Percentiles rank a stretch among this genome's conserved stretches.
phyloP scores from a whole-genome alignment of 2,888 invertebrate genomes.

The Lochmaea capreae region DNA sequence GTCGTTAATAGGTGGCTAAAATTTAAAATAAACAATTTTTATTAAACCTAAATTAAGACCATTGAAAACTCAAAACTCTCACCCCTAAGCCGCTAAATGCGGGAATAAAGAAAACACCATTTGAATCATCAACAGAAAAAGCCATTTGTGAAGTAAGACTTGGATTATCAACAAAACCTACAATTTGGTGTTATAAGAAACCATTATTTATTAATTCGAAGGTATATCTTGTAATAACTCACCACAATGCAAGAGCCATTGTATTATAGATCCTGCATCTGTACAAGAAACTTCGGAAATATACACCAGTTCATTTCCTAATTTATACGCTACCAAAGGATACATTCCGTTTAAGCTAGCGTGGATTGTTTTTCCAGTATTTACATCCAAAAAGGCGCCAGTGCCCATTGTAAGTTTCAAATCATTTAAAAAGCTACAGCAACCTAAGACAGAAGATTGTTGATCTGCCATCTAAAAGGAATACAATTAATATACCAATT shows the following conservation, averaged over 20 bases:
- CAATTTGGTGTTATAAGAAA: constrained; percentile 46
- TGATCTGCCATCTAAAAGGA: constrained; percentile 82
- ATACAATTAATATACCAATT: not conserved
- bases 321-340: constrained; percentile 91
- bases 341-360: constrained; percentile 88
- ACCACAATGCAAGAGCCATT: constrained; percentile 85
- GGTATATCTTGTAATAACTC: constrained; percentile 30
- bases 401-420: constrained; percentile 93
- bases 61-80: constrained; percentile 54
- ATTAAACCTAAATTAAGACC: not conserved
- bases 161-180: constrained; percentile 75
- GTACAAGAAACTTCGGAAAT: constrained; percentile 88
- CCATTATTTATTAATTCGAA: too few relatives aligned
- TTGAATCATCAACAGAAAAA: constrained; percentile 74
- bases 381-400: constrained; percentile 88
- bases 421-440: constrained; percentile 84
- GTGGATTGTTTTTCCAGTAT: constrained; percentile 81
- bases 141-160: constrained; percentile 77
- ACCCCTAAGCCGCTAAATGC: constrained; percentile 91
- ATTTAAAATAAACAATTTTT: constrained; percentile 25
- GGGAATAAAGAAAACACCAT: constrained; percentile 88
- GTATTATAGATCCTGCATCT: constrained; percentile 88
- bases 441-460: constrained; percentile 90
- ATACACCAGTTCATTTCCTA: constrained; percentile 73
- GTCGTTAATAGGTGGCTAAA: constrained; percentile 90